These are phyloP conservation scores for Baryphthengus martii DNA, from an alignment of 2,113 vertebrate genomes.

Conservation along the genomic window DNA sequence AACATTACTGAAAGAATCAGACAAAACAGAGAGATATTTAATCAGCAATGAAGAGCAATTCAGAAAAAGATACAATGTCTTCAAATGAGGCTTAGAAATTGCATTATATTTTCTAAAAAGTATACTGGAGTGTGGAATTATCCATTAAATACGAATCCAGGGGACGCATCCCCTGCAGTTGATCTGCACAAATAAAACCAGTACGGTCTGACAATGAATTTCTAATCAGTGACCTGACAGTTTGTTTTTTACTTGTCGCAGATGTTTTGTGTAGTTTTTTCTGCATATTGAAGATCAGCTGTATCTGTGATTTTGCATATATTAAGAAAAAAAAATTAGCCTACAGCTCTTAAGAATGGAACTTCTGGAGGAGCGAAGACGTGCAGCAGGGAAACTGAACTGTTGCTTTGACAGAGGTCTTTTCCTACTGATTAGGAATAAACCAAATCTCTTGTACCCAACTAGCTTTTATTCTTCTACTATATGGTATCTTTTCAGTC, in stretches of 20 bases:
- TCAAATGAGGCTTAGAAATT: slow-evolving; percentile 41
- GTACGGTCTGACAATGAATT: slow-evolving; percentile 6
- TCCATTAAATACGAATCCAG: not conserved
- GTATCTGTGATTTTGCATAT: not conserved
- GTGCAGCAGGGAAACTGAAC: not conserved
- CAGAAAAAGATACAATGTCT: slow-evolving; percentile 40
- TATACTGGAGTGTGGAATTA: not conserved
- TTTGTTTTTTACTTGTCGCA: not conserved
- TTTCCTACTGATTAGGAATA: not conserved
- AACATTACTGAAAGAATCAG: slow-evolving; percentile 27
- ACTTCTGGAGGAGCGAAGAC: not conserved
- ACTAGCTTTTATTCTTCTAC: not conserved
- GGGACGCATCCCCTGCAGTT: not conserved
- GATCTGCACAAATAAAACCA: not conserved
- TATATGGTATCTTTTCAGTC: not conserved
- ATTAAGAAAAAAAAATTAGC: not conserved
- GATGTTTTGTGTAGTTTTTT: slow-evolving; percentile 33
- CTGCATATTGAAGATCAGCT: not conserved
- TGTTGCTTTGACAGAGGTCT: not conserved
- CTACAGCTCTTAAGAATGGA: not conserved
- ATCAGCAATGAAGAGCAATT: not conserved
- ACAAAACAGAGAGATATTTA: slow-evolving; percentile 49
- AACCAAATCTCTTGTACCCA: not conserved
- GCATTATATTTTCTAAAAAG: slow-evolving; percentile 10
- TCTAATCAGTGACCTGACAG: not conserved